These are phyloP conservation scores for Mamestra brassicae DNA, from an alignment of 2,888 invertebrate genomes.

Conservation along the genomic window DNA sequence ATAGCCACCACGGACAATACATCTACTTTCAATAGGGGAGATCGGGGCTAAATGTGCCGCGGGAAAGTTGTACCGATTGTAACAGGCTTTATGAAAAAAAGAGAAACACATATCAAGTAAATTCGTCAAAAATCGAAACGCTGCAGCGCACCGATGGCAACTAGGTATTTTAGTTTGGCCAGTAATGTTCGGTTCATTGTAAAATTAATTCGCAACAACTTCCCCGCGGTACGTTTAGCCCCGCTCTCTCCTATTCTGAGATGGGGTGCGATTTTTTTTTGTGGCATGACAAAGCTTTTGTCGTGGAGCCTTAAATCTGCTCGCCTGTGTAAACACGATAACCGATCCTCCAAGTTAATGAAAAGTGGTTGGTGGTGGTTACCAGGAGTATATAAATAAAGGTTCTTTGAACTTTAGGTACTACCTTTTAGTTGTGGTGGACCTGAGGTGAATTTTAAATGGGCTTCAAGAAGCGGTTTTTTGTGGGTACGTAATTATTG, in stretches of 20 bases:
- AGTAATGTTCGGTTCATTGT: too few relatives aligned
- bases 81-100: too few relatives aligned
- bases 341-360: constrained; percentile 67
- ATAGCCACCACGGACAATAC: constrained; percentile 45
- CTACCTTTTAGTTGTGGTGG: constrained; percentile 32
- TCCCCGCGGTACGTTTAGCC: too few relatives aligned
- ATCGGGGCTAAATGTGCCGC: too few relatives aligned
- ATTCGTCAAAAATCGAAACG: too few relatives aligned
- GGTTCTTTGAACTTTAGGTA: constrained; percentile 37
- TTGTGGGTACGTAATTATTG: not conserved
- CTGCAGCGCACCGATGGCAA: too few relatives aligned
- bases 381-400: constrained; percentile 45
- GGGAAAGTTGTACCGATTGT: too few relatives aligned
- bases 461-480: constrained; percentile 7
- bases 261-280: constrained; percentile 51
- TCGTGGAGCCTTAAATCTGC: constrained; percentile 70
- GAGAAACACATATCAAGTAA: too few relatives aligned
- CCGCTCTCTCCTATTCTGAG: too few relatives aligned
- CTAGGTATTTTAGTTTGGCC: too few relatives aligned
- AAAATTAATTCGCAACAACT: too few relatives aligned
- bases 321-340: constrained; percentile 78
- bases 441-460: constrained; percentile 50
- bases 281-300: constrained; percentile 68
- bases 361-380: constrained; percentile 52
- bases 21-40: constrained; percentile 39